Evolutionary conservation across 2,888 invertebrate species (phyloP).

Genomic region (Cybosia mesomella): DNA sequence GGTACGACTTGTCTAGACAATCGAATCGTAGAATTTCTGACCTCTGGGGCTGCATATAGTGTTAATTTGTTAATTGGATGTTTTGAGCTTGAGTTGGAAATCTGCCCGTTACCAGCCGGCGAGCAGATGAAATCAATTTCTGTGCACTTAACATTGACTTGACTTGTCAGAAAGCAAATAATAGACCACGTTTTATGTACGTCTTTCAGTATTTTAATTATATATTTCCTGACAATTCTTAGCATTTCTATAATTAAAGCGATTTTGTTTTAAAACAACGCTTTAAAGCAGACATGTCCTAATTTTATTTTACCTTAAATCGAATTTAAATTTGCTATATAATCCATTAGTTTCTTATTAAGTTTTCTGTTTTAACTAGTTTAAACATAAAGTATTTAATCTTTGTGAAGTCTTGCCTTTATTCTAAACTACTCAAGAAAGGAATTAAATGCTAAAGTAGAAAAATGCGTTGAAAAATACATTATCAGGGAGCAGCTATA

Average conservation of each 20-base stretch:
- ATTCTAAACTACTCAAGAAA: background rate
- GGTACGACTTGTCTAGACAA: background rate
- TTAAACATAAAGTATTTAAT: background rate
- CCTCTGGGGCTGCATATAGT: background rate
- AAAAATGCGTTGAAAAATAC: background rate
- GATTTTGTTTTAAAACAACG: too few species aligned
- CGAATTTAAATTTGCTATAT: background rate
- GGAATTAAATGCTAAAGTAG: background rate
- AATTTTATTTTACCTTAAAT: too few species aligned
- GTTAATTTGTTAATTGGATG: background rate
- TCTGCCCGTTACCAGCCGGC: background rate
- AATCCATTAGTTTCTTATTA: too few species aligned
- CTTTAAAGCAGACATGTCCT: too few species aligned
- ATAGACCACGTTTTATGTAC: too few species aligned
- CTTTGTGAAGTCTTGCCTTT: background rate
- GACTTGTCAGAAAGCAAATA: background rate
- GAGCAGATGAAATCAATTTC: too few species aligned
- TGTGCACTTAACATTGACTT: too few species aligned
- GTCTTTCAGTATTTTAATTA: too few species aligned
- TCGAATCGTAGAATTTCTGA: background rate
- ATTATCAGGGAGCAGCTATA: background rate
- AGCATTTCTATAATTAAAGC: background rate
- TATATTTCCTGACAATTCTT: background rate
- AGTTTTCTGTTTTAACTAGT: background rate
- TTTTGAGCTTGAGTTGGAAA: background rate